These are phyloP conservation scores for Microcebus murinus DNA, from an alignment of 2,113 vertebrate species.

Conservation along the genomic window DNA sequence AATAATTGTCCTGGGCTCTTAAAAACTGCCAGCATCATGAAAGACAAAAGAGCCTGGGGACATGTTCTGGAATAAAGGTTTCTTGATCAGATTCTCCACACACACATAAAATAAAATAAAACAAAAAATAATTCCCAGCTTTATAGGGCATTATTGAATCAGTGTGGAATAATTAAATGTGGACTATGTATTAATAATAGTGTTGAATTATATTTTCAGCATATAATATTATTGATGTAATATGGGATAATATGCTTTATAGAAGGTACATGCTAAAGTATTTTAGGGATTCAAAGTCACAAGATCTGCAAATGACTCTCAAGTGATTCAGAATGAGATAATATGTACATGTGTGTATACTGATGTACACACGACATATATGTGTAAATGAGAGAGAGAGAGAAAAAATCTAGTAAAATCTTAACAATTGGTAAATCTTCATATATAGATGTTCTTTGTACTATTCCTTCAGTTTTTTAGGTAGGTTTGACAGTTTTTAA, in stretches of 20 bases:
- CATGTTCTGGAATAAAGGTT: neutral
- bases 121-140: neutral
- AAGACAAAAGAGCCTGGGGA: neutral
- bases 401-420: neutral
- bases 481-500: slow-evolving; percentile 16
- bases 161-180: neutral
- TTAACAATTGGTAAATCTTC: neutral
- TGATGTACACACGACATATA: too few species aligned
- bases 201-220: neutral
- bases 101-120: neutral
- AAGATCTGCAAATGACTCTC: neutral
- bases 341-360: neutral
- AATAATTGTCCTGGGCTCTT: neutral
- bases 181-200: neutral
- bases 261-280: neutral
- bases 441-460: neutral
- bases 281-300: neutral
- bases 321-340: neutral
- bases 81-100: neutral
- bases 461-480: neutral
- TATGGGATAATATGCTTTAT: neutral
- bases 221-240: neutral
- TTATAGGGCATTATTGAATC: neutral
- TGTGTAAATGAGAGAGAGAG: neutral
- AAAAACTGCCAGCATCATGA: neutral